These are phyloP conservation scores for Leptopilina drosophilae DNA, from an alignment of 2,888 invertebrate species.

Conservation along the genomic window DNA sequence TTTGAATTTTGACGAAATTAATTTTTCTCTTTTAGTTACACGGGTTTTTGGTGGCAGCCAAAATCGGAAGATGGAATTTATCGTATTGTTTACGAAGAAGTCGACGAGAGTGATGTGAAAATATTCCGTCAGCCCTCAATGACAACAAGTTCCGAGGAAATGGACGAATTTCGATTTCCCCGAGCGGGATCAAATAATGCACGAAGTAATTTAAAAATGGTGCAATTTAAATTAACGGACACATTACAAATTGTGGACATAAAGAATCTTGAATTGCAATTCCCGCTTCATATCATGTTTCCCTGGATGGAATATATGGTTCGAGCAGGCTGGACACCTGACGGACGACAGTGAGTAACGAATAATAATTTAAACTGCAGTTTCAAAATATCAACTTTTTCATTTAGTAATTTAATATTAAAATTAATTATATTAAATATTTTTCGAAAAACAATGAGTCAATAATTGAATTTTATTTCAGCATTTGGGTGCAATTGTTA, in stretches of 20 bases:
- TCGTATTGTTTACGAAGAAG: slow-evolving; percentile 91
- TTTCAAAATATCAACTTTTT: not conserved
- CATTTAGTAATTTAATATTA: too few species aligned
- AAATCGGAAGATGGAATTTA: slow-evolving; percentile 85
- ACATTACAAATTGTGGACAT: slow-evolving; percentile 86
- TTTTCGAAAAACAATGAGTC: not conserved
- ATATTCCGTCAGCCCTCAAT: slow-evolving; percentile 93
- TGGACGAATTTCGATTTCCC: slow-evolving; percentile 93
- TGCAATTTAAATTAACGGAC: slow-evolving; percentile 85
- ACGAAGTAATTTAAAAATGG: slow-evolving; percentile 91
- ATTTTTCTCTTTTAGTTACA: slow-evolving; percentile 79
- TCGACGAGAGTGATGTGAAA: slow-evolving; percentile 93
- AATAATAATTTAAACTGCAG: not conserved
- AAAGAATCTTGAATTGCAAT: slow-evolving; percentile 86
- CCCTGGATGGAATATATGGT: slow-evolving; percentile 98
- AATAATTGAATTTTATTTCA: slow-evolving; percentile 73
- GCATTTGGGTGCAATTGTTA: slow-evolving; percentile 94
- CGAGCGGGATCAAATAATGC: slow-evolving; percentile 94
- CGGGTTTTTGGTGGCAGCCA: slow-evolving; percentile 99
- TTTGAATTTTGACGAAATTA: not conserved
- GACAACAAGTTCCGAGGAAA: slow-evolving; percentile 86
- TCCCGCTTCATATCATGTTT: slow-evolving; percentile 88
- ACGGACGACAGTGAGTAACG: slow-evolving; percentile 87
- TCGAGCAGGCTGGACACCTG: slow-evolving; percentile 96
- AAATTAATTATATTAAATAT: too few species aligned